Conservation (phyloP, 2,797 vertebrate genomes). For the Podargus strigoides region DNA sequence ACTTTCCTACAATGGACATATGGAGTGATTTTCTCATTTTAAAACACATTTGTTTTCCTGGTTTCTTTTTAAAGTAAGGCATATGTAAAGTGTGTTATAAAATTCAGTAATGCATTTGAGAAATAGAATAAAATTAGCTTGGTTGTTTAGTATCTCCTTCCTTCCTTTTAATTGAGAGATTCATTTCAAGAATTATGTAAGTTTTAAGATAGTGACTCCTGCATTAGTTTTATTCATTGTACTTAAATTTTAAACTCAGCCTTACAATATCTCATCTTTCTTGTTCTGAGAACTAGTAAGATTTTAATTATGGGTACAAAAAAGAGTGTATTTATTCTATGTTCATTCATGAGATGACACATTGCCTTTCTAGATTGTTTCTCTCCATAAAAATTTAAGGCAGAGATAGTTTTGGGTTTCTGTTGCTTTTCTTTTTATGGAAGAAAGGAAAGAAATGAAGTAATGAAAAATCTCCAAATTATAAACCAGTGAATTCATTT, state of each 20-base stretch:
- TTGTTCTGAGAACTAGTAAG: background rate
- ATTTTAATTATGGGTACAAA: background rate
- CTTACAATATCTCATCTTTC: background rate
- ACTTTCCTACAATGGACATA: background rate
- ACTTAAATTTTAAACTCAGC: background rate
- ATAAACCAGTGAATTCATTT: background rate
- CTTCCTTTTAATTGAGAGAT: background rate
- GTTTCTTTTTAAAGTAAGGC: background rate
- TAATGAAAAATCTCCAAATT: background rate
- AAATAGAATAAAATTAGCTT: background rate
- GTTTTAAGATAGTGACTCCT: background rate
- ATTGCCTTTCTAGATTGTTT: background rate
- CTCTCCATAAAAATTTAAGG: background rate
- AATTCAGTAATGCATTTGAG: background rate
- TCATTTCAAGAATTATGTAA: accelerated
- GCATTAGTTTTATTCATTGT: background rate
- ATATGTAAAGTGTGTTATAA: background rate
- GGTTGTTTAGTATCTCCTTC: background rate
- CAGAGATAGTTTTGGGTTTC: background rate
- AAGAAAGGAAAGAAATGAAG: background rate
- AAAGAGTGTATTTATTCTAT: background rate
- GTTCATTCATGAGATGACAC: background rate
- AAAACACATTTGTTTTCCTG: background rate
- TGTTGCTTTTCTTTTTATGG: background rate
- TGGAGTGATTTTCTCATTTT: background rate